Percentiles rank a stretch among this genome's conserved stretches.
Conservation (phyloP, 2,797 vertebrate genomes). For the Sebastes hubbsi region DNA sequence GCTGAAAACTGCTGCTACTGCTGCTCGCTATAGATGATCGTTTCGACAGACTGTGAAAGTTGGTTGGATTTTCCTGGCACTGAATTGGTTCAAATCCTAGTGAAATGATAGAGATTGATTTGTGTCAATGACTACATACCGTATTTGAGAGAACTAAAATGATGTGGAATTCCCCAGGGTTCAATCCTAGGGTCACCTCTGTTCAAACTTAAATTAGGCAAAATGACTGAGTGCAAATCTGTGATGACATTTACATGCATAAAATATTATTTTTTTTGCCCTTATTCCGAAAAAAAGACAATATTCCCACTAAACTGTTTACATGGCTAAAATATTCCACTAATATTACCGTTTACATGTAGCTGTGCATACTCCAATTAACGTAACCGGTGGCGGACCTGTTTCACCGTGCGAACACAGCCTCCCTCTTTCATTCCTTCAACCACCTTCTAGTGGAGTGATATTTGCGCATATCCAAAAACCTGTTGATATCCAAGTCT, state of each 20-base stretch:
- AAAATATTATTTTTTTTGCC: too few relatives aligned
- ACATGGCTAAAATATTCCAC: too few relatives aligned
- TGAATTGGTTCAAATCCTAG: neutral
- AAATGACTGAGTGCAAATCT: neutral
- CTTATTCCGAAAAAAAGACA: too few relatives aligned
- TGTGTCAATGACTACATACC: neutral
- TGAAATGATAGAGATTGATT: neutral
- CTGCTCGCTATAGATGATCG: constrained; percentile 2
- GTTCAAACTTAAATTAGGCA: neutral
- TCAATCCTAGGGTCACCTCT: neutral
- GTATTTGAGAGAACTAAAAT: neutral
- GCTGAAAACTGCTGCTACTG: constrained; percentile 32
- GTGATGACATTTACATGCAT: too few relatives aligned
- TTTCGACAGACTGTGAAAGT: neutral
- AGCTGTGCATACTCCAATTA: too few relatives aligned
- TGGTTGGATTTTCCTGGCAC: neutral
- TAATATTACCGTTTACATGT: too few relatives aligned
- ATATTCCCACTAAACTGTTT: too few relatives aligned
- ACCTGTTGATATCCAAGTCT: too few relatives aligned
- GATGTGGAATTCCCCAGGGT: neutral
- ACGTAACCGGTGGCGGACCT: neutral
- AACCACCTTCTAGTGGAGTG: neutral
- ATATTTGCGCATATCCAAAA: too few relatives aligned
- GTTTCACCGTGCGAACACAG: neutral
- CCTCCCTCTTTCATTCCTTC: neutral